A percentile compares a stretch with the other conserved stretches of the same genome.
These are phyloP conservation scores for Sciurus vulgaris DNA, from an alignment of 2,797 vertebrate genomes.

Conservation along the genomic window DNA sequence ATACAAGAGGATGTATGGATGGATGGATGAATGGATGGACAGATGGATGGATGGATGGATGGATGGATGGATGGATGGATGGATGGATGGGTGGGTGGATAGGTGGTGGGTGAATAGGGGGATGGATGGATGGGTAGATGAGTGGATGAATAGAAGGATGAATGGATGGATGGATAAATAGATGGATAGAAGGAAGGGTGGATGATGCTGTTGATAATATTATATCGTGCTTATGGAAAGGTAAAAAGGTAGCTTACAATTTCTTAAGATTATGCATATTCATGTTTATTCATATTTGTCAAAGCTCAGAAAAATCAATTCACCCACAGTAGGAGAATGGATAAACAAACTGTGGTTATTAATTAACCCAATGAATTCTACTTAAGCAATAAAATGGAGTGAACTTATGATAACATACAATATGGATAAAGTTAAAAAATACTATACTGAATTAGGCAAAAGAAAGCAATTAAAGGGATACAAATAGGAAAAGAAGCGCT, in stretches of 20 bases:
- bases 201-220: background rate
- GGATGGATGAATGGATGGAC: background rate
- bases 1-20: too few species aligned
- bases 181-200: background rate
- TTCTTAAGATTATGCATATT: background rate
- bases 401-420: background rate
- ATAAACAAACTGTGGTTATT: background rate
- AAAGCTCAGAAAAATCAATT: background rate
- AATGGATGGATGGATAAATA: background rate
- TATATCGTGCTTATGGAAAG: background rate
- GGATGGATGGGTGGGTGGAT: too few species aligned
- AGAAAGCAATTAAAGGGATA: too few species aligned
- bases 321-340: background rate
- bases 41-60: too few species aligned
- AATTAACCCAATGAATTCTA: background rate
- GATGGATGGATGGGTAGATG: background rate
- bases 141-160: background rate
- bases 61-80: too few species aligned
- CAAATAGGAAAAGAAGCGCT: too few species aligned
- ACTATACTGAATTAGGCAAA: background rate
- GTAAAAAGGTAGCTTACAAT: background rate
- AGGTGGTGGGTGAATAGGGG: background rate
- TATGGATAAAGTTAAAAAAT: conserved; percentile 12
- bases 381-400: background rate
- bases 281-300: background rate